Evolutionary conservation across 2,797 vertebrate genomes (phyloP), one percentile per base, ranked within the genome.

Genomic region (Necrosyrtes monachus): DNA sequence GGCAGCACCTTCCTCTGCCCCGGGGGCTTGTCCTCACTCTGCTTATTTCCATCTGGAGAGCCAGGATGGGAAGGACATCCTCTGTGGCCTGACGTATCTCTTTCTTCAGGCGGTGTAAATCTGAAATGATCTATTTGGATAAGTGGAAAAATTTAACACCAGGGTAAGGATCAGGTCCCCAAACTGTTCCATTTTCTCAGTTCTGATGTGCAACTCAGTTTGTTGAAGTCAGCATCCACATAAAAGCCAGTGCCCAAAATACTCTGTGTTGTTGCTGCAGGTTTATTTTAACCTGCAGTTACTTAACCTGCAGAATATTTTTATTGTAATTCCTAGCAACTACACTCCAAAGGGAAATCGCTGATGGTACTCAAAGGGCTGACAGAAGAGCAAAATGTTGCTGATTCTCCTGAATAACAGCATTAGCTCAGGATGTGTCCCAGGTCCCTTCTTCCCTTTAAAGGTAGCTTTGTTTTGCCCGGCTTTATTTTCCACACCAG

Each of bases 261-360:
- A 41, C 41, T 37, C 56, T 1, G 9, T 15, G 41, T 59, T 43
- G 51, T 64, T 35, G 25, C 76, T 22, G 56, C 81, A n/a, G 92
- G 73, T 65, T 89, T 86, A 86, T 92, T 92, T 85, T 74, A 90
- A 87, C 83, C 74, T 76, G 69, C 25, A 3, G 64, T 37, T 85
- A 51, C 65, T 80, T 67, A 74, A 67, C 86, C 62, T 74, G 77
- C 77, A 53, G 72, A 39, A 59, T 50, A 56, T 69, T 81, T 76
- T 48, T 33, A 45, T 50, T 90, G 68, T 64, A 50, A 83, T 82
- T 92, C 77, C 73, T 45, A 27, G 77, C 86, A 78, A 69, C 82
- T 56, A 9, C 51, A 1, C 27, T 69, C 67, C 17, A 7, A 56
- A 56, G 90, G 63, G 77, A 46, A 83, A 89, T 25, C 24, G 31